Evolutionary conservation across 2,797 vertebrate genomes (phyloP), one percentile per base, ranked within the genome.

Genomic region (Sebastes flavidus): DNA sequence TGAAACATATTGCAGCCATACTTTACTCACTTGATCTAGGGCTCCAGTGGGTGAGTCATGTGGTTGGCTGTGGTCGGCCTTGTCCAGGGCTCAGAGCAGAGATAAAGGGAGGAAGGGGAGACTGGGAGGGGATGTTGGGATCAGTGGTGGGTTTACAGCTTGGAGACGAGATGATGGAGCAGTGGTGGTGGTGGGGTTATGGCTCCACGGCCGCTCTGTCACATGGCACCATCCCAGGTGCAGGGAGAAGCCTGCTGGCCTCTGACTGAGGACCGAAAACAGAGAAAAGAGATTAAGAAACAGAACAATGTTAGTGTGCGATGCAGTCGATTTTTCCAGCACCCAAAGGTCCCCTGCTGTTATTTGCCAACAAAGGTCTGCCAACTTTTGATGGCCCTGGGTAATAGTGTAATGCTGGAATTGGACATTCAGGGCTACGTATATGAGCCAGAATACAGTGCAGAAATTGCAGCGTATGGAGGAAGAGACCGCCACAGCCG

Each of bases 161-260:
- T 69, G 29, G 65, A 82, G 70, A 71, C 4, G 65, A 74, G 65
- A 24, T 54, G 88, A 73, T 79, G 77, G 84, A 83, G 85, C 59
- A 59, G 68, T 27, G n/a, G 62, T 29, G 77, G 78, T 25, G 80
- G 60, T 55, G 73, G 85, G 87, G 88, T 94, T 94, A 95, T 49
- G 90, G 92, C 87, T 90, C 89, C 89, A 83, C 83, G 58, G 91
- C 93, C 90, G 85, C 89, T 83, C 90, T 36, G 87, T 95, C 90
- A 94, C 89, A 86, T 85, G 89, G 94, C 92, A 95, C 91, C 94
- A 95, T 95, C 93, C 92, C 92, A 85, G 92, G 89, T 84, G 89
- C 80, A 46, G 88, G 76, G 85, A 73, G 90, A 85, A 89, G 89
- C 87, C 87, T 9, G 81, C 1, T 54, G 77, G 93, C 88, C 90